These are phyloP conservation scores for Hepsetus odoe DNA, from an alignment of 2,113 vertebrate genomes.

Conservation along the genomic window DNA sequence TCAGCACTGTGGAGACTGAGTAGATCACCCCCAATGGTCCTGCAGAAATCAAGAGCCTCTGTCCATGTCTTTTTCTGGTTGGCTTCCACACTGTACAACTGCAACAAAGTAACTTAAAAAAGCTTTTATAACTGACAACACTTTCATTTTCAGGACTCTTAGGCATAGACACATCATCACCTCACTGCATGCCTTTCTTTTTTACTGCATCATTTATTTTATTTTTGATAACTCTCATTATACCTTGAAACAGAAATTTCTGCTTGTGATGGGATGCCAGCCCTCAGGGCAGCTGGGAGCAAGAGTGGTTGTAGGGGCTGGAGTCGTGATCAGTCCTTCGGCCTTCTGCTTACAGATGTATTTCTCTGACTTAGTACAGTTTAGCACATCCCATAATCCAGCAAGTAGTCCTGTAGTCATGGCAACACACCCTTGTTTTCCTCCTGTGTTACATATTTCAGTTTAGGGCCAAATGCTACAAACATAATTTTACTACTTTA, in stretches of 20 bases:
- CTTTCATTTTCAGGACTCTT: background rate
- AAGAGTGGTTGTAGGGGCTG: slow-evolving; percentile 54
- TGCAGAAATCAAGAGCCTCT: slow-evolving; percentile 86
- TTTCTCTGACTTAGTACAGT: slow-evolving; percentile 85
- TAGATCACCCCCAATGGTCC: slow-evolving; percentile 85
- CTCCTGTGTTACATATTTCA: slow-evolving; percentile 63
- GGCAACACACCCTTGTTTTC: slow-evolving; percentile 83
- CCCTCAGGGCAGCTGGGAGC: slow-evolving; percentile 63
- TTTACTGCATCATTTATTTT: too few species aligned
- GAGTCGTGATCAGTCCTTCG: slow-evolving; percentile 80
- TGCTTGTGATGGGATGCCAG: slow-evolving; percentile 70
- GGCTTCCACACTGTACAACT: slow-evolving; percentile 65
- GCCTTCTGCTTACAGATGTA: slow-evolving; percentile 91
- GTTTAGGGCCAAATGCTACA: slow-evolving; percentile 58
- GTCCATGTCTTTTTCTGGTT: slow-evolving; percentile 83
- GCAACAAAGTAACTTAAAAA: background rate
- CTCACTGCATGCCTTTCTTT: too few species aligned
- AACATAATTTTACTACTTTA: slow-evolving; percentile 51
- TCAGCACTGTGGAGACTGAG: slow-evolving; percentile 76
- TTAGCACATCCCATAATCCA: slow-evolving; percentile 91
- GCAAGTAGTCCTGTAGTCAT: slow-evolving; percentile 87
- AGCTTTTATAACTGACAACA: too few species aligned
- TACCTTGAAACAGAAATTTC: slow-evolving; percentile 83
- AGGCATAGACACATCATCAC: background rate
- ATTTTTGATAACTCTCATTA: background rate